Conservation (phyloP, 2,888 invertebrate genomes). For the Dasysyrphus albostriatus region DNA sequence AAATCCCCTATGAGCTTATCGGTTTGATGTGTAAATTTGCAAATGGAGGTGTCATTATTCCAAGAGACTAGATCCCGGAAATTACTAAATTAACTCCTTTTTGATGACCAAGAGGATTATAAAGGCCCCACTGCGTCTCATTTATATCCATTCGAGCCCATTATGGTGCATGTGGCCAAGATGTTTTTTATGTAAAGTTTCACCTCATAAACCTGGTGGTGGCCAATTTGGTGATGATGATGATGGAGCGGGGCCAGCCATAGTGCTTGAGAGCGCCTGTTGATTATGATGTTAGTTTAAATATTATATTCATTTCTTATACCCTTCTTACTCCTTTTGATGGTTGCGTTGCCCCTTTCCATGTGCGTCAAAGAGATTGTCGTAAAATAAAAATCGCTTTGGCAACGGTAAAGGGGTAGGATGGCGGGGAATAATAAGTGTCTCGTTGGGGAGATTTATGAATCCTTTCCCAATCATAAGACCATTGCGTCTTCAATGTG, state of each 20-base stretch:
- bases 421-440: constrained; percentile 59
- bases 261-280: neutral
- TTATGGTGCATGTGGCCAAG: constrained; percentile 38
- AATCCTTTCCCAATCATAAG: constrained; percentile 75
- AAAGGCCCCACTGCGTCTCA: constrained; percentile 35
- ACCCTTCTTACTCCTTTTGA: neutral
- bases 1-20: neutral
- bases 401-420: neutral
- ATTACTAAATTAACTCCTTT: constrained; percentile 43
- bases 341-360: neutral
- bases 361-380: constrained; percentile 29
- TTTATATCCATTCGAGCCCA: constrained; percentile 39
- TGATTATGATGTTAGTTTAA: constrained; percentile 72
- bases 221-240: constrained; percentile 53
- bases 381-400: constrained; percentile 57
- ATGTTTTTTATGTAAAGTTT: constrained; percentile 56
- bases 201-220: constrained; percentile 66
- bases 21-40: constrained; percentile 51
- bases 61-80: constrained; percentile 54
- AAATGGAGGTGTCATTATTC: constrained; percentile 60
- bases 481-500: constrained; percentile 66
- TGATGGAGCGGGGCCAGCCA: neutral
- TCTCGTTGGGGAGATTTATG: constrained; percentile 75
- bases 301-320: constrained; percentile 25
- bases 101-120: constrained; percentile 51